Evolutionary conservation across 2,888 invertebrate genomes (phyloP).

Genomic region (Scaptomyza caliginosa): DNA sequence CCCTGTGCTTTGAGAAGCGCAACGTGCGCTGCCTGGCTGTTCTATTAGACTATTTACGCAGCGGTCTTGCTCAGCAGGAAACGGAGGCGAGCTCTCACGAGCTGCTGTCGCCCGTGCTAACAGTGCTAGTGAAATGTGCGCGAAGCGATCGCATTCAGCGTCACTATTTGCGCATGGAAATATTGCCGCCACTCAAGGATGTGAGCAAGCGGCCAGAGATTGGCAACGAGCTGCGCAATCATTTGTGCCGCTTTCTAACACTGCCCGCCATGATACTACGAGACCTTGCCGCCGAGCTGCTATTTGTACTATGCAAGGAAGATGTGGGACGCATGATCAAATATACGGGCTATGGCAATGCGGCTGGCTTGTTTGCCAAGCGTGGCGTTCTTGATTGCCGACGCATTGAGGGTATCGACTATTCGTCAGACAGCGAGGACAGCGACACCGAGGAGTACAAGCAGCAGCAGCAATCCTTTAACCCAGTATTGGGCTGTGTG

Average conservation of each 20-base stretch:
- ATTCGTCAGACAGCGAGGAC: conserved; percentile 96
- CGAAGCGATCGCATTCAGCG: conserved; percentile 89
- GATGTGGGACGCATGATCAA: conserved; percentile 96
- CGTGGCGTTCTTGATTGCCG: conserved; percentile 93
- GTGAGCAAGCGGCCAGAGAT: conserved; percentile 95
- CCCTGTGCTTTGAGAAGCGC: conserved; percentile 84
- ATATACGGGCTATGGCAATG: conserved; percentile 99
- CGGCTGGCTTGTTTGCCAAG: conserved; percentile 97
- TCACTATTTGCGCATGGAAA: conserved; percentile 90
- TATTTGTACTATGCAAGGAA: conserved; percentile 98
- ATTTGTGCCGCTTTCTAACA: conserved; percentile 94
- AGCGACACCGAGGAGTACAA: conserved; percentile 98
- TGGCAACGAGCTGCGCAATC: conserved; percentile 93
- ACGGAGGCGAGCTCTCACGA: conserved; percentile 87
- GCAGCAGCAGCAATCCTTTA: conserved; percentile 89
- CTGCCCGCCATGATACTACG: conserved; percentile 92
- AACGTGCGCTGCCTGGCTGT: conserved; percentile 92
- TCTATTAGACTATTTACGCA: conserved; percentile 86
- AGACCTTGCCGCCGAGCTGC: conserved; percentile 94
- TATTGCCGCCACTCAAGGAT: conserved; percentile 95
- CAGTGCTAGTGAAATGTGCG: conserved; percentile 90
- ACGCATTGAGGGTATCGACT: conserved; percentile 85
- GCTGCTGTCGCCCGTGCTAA: conserved; percentile 91
- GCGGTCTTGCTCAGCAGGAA: conserved; percentile 78
- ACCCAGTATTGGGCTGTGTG: conserved; percentile 96